phyloP scores from a whole-genome alignment of 2,888 invertebrate genomes.

The Rotaria macrura region DNA sequence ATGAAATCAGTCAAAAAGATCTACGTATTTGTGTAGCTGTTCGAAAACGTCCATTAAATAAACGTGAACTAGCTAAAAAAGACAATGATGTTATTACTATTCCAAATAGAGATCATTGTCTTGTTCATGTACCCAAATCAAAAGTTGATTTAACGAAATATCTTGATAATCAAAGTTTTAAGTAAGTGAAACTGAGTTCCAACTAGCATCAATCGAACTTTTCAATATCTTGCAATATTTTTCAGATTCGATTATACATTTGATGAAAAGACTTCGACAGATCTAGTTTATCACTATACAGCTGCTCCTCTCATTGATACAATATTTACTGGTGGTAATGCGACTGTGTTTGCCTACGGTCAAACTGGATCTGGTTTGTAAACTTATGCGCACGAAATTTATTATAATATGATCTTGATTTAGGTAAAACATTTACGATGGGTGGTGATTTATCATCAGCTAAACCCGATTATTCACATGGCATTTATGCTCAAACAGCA shows the following conservation, averaged over 20 bases:
- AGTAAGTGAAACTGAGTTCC: not conserved
- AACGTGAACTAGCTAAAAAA: conserved; percentile 64
- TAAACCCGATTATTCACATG: not conserved
- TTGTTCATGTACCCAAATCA: conserved; percentile 53
- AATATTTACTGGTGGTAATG: conserved; percentile 96
- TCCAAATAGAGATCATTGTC: conserved; percentile 66
- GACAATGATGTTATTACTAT: conserved; percentile 93
- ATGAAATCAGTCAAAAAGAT: conserved; percentile 57
- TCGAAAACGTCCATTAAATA: conserved; percentile 85
- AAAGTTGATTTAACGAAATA: conserved; percentile 95
- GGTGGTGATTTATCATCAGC: not conserved
- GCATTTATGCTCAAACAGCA: conserved; percentile 50
- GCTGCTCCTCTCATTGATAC: conserved; percentile 92
- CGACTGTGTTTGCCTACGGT: conserved; percentile 97
- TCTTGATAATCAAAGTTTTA: conserved; percentile 81
- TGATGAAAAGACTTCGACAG: conserved; percentile 62
- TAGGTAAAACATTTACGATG: conserved; percentile 62
- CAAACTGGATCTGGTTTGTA: conserved; percentile 79
- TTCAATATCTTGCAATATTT: too few relatives aligned
- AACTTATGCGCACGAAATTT: not conserved
- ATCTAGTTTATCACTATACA: conserved; percentile 57
- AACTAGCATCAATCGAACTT: not conserved
- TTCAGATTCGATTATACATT: conserved; percentile 94
- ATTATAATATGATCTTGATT: not conserved
- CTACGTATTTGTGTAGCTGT: conserved; percentile 97